Evolutionary conservation across 2,888 invertebrate genomes (phyloP).

Genomic region (Thalpophila matura): DNA sequence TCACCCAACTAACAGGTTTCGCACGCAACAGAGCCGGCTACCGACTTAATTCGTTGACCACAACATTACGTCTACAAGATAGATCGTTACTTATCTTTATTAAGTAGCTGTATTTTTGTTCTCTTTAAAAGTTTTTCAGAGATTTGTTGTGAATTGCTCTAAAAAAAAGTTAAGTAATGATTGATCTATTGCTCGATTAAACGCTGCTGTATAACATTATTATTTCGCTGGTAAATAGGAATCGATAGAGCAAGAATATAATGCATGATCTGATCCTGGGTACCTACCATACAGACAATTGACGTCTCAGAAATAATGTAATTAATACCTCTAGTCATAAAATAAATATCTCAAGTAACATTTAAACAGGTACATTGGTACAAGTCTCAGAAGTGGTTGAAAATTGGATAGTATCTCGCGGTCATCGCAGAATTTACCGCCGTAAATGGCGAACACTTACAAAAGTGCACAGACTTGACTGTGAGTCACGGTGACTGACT

Average conservation of each 20-base stretch:
- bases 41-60: constrained; percentile 61
- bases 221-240: not conserved
- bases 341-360: constrained; percentile 30
- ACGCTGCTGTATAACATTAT: not conserved
- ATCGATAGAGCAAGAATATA: constrained; percentile 1
- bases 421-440: constrained; percentile 62
- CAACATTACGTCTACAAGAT: constrained; percentile 39
- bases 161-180: not conserved
- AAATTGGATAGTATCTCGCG: constrained; percentile 56
- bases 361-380: constrained; percentile 35
- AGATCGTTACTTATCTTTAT: constrained; percentile 24
- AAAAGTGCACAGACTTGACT: constrained; percentile 73
- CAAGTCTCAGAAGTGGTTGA: constrained; percentile 20
- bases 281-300: no score
- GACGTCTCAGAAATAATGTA: not conserved
- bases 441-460: constrained; percentile 78
- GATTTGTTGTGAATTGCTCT: constrained; percentile 16
- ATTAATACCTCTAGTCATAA: constrained; percentile 5
- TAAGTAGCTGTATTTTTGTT: constrained; percentile 22
- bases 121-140: constrained; percentile 5
- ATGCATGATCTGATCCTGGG: constrained; percentile 7
- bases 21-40: constrained; percentile 63
- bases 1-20: constrained; percentile 71
- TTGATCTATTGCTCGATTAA: constrained; percentile 2
- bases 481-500: constrained; percentile 73